These are phyloP conservation scores for Zaprionus gabonicus DNA, from an alignment of 1,140 invertebrate genomes.

Conservation along the genomic window DNA sequence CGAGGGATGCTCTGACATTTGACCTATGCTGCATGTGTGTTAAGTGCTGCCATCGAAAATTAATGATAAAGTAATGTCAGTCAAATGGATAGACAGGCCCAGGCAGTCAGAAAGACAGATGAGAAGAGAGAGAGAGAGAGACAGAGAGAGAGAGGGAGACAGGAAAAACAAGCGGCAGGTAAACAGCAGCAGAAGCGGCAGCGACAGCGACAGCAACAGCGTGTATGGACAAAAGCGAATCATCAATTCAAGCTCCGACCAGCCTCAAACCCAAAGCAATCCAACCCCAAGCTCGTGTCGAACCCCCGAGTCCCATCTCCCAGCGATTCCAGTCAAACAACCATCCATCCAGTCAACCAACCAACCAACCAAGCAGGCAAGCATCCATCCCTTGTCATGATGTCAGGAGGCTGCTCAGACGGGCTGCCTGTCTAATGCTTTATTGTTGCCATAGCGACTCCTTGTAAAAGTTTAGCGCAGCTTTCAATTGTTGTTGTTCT, in stretches of 20 bases:
- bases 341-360: constrained; percentile 26
- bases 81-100: constrained; percentile 74
- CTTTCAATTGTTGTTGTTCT: constrained; percentile 48
- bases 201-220: background rate
- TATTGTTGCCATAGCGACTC: constrained; percentile 48
- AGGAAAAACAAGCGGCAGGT: constrained; percentile 13
- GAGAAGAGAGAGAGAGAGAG: constrained; percentile 25
- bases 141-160: constrained; percentile 1
- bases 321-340: constrained; percentile 39
- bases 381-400: constrained; percentile 77
- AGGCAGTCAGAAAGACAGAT: constrained; percentile 39
- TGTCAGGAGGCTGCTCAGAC: constrained; percentile 48
- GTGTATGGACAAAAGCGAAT: constrained; percentile 35
- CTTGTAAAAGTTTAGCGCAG: constrained; percentile 49
- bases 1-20: constrained; percentile 50
- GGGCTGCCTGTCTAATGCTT: constrained; percentile 34
- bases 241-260: constrained; percentile 56
- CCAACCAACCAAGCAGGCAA: constrained; percentile 21
- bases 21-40: constrained; percentile 62
- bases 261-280: constrained; percentile 32
- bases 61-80: constrained; percentile 83
- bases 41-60: constrained; percentile 77
- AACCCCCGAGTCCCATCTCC: constrained; percentile 8
- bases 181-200: constrained; percentile 14
- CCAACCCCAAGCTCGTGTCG: constrained; percentile 16